These are phyloP conservation scores for Apis dorsata DNA, from an alignment of 1,140 invertebrate species.

Conservation along the genomic window DNA sequence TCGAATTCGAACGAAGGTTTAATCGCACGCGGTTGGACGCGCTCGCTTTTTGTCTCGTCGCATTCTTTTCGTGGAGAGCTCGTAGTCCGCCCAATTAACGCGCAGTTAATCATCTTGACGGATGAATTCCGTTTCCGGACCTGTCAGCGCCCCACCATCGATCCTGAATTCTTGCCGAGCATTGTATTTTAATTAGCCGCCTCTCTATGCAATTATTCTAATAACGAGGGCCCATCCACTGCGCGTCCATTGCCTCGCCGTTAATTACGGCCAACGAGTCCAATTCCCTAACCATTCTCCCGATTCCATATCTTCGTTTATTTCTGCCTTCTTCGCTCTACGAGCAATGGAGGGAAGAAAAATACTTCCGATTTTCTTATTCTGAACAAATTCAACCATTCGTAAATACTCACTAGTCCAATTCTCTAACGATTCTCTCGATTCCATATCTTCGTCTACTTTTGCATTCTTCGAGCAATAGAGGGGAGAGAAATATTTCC, in stretches of 20 bases:
- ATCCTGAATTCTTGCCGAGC: constrained; percentile 30
- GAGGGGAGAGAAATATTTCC: too few species aligned
- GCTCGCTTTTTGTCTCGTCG: constrained; percentile 5
- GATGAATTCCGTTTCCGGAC: constrained; percentile 53
- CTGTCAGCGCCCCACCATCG: constrained; percentile 37
- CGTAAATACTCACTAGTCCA: too few species aligned
- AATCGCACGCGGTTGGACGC: constrained; percentile 11
- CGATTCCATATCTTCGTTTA: too few species aligned
- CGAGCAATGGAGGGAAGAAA: too few species aligned
- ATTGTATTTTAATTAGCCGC: constrained; percentile 50
- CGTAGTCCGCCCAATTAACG: constrained; percentile 39
- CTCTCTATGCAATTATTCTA: constrained; percentile 19
- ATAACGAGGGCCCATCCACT: constrained; percentile 3
- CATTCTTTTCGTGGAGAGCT: constrained; percentile 9
- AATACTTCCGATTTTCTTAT: too few species aligned
- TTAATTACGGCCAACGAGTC: constrained; percentile 41
- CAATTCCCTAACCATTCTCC: neutral
- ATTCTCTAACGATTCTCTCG: too few species aligned
- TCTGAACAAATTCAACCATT: too few species aligned
- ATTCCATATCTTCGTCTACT: too few species aligned
- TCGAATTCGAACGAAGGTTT: constrained; percentile 21
- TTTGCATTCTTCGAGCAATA: too few species aligned
- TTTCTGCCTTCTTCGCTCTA: neutral
- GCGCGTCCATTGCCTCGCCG: neutral
- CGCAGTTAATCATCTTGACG: constrained; percentile 46